phyloP scores from a whole-genome alignment of 23 tunicate species.

The Trididemnum miniatum region DNA sequence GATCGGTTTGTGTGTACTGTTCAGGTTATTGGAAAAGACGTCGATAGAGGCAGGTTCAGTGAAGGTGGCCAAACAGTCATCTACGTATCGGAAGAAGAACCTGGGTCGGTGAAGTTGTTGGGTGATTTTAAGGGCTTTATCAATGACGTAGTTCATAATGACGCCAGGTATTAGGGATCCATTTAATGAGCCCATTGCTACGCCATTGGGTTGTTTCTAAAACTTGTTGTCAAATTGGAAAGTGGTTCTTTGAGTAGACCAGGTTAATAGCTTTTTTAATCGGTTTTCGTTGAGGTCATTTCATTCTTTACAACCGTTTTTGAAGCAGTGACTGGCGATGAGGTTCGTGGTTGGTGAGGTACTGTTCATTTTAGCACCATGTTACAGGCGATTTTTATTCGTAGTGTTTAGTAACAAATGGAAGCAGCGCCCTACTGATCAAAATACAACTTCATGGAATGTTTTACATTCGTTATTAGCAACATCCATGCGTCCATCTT shows the following conservation, averaged over 20 bases:
- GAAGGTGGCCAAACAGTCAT: neutral
- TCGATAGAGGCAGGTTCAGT: neutral
- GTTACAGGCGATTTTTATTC: no score
- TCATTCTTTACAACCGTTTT: neutral
- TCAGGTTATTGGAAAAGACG: neutral
- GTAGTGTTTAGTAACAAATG: no score
- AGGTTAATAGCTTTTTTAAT: neutral
- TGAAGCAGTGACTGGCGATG: neutral
- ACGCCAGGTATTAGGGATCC: neutral
- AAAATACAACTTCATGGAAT: no score
- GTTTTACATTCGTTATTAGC: no score
- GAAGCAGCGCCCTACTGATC: no score
- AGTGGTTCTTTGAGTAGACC: neutral
- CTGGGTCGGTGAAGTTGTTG: neutral
- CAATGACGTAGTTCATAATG: conserved; percentile 1
- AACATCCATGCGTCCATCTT: no score
- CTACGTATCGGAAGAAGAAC: neutral
- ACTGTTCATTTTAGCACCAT: no score
- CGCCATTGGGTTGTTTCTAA: neutral
- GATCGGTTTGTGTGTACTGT: no score
- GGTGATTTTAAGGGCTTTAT: neutral
- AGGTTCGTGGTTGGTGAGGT: neutral
- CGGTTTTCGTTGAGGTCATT: neutral
- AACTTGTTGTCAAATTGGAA: neutral
- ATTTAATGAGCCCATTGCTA: neutral